Conservation (phyloP, 2,888 invertebrate species). For the Parnassius orleans region DNA sequence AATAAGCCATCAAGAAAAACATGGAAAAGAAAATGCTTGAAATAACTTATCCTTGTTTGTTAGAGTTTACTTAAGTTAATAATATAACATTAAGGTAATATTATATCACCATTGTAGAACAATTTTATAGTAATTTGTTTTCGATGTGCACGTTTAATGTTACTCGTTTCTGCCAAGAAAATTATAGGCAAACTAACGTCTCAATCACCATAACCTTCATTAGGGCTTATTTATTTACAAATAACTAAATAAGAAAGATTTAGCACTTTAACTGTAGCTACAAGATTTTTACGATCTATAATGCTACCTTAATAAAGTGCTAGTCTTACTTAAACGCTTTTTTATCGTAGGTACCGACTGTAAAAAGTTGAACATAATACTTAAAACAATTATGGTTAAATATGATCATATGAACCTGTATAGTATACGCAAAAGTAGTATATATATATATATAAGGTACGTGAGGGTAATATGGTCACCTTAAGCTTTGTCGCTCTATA, state of each 20-base stretch:
- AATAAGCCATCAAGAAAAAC: too few species aligned
- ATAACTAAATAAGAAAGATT: constrained; percentile 57
- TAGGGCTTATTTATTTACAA: constrained; percentile 50
- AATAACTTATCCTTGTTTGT: not conserved
- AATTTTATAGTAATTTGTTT: constrained; percentile 16
- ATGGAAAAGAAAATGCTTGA: too few species aligned
- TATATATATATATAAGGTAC: not conserved
- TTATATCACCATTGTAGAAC: constrained; percentile 12
- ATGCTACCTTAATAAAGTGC: constrained; percentile 44
- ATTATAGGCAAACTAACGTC: constrained; percentile 40
- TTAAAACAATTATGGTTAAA: not conserved
- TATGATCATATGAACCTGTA: not conserved
- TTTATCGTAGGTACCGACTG: constrained; percentile 24
- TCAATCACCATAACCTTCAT: constrained; percentile 38
- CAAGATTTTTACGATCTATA: constrained; percentile 49
- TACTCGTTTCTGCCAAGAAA: constrained; percentile 40
- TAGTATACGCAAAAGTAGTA: not conserved
- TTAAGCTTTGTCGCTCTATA: too few species aligned
- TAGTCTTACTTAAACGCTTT: constrained; percentile 36
- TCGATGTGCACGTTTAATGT: constrained; percentile 28
- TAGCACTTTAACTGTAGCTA: constrained; percentile 34
- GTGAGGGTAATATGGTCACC: too few species aligned
- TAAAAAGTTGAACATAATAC: not conserved
- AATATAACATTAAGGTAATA: constrained; percentile 12
- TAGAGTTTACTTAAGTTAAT: constrained; percentile 9